These are phyloP conservation scores for Podilymbus podiceps DNA, from an alignment of 2,113 vertebrate genomes.

Conservation along the genomic window DNA sequence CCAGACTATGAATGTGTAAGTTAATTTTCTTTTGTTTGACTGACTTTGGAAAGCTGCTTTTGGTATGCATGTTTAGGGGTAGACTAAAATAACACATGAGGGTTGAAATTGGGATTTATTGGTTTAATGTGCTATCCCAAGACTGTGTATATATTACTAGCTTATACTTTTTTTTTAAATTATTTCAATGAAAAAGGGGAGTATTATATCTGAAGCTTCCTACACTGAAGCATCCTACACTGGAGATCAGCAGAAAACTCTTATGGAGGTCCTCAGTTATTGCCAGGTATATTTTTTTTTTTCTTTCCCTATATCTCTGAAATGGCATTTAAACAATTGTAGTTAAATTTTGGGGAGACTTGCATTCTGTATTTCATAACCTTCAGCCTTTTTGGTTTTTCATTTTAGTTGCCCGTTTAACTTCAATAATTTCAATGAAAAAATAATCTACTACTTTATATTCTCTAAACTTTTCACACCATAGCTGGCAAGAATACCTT, in stretches of 20 bases:
- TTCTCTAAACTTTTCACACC: background rate
- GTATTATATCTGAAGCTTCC: constrained; percentile 19
- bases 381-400: background rate
- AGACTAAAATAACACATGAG: background rate
- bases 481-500: background rate
- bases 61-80: background rate
- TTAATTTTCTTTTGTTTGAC: constrained; percentile 4
- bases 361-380: background rate
- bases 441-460: background rate
- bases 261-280: constrained; percentile 70
- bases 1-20: constrained; percentile 65
- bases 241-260: constrained; percentile 59
- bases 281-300: constrained; percentile 75
- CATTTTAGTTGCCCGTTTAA: background rate
- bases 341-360: background rate
- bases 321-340: background rate
- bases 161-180: background rate
- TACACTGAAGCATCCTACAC: constrained; percentile 23
- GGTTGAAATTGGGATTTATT: background rate
- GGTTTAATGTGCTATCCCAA: background rate
- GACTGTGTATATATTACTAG: background rate
- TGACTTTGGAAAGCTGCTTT: background rate
- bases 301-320: background rate
- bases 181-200: constrained; percentile 48
- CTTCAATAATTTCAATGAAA: background rate